Evolutionary conservation across 2,797 vertebrate species (phyloP), one percentile per base, ranked within the genome.

Genomic region (Chloroceryle amazona): DNA sequence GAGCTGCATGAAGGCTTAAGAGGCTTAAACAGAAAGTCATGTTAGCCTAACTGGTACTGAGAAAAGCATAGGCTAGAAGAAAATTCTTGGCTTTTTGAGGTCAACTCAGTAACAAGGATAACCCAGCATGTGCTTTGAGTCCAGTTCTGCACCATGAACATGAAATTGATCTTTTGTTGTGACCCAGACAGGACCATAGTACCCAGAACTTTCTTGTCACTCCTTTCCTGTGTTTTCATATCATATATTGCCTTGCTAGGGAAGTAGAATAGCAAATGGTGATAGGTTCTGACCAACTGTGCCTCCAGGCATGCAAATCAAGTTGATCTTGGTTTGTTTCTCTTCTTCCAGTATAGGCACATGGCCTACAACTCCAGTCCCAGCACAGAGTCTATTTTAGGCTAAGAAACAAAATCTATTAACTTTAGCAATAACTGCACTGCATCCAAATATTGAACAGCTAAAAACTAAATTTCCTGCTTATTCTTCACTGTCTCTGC

Each of bases 51-150:
- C 16, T 39, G 33, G 31, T n/a, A 61, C 68, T 58, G 65, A 68
- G 23, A 73, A 51, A 44, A 13, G 14, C 6, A 14, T 16, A 57
- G 68, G 46, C 35, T 35, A 44, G 54, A 58, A 70, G 25, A 37
- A 90, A 62, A 73, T 63, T 61, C 31, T 51, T 41, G 41, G 35
- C 20, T 74, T 67, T 62, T 66, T 87, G 42, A 33, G 62, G 42
- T 47, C 46, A 78, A 28, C 3, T 39, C n/a, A 13, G 47, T 28
- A 49, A 66, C 0, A 0, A 71, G 65, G 13, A 5, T 22, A 73
- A 81, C 33, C 37, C 28, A 72, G 41, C 29, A 29, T 8, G 42
- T 58, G 51, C n/a, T 81, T 76, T 66, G 72, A 21, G 35, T 89
- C 57, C 61, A 74, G 1, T 60, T 51, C 57, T 63, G 37, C 89